Evolutionary conservation across 2,797 vertebrate species (phyloP).

Genomic region (Sciaenops ocellatus): DNA sequence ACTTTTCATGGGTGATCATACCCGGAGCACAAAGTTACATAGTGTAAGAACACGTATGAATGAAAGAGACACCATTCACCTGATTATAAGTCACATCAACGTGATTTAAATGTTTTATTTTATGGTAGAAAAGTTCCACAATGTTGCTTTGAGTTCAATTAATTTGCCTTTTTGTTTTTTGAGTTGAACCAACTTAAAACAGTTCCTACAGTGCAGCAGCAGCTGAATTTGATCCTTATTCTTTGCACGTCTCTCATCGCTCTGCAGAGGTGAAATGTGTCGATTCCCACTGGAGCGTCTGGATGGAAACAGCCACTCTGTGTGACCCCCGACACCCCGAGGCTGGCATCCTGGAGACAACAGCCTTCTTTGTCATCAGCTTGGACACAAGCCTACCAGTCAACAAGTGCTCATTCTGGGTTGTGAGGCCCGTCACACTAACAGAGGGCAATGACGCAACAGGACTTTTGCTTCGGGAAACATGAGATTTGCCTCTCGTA

Average conservation of each 20-base stretch:
- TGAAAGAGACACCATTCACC: too few species aligned
- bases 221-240: not conserved
- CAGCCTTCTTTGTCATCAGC: constrained; percentile 87
- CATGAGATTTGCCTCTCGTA: constrained; percentile 90
- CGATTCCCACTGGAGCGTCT: constrained; percentile 69
- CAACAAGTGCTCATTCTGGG: constrained; percentile 77
- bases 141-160: too few species aligned
- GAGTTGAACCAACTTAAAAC: too few species aligned
- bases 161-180: too few species aligned
- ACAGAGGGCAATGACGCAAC: constrained; percentile 91
- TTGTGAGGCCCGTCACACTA: constrained; percentile 79
- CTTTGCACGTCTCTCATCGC: constrained; percentile 25
- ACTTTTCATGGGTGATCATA: too few species aligned
- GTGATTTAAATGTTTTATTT: too few species aligned
- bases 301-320: constrained; percentile 72
- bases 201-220: not conserved
- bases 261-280: constrained; percentile 58
- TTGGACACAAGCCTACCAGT: constrained; percentile 87
- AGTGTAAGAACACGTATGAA: too few species aligned
- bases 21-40: too few species aligned
- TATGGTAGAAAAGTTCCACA: too few species aligned
- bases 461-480: constrained; percentile 92
- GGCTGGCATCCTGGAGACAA: constrained; percentile 82
- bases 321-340: constrained; percentile 72
- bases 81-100: too few species aligned